Evolutionary conservation across 1,140 invertebrate species (phyloP), one percentile per base, ranked within the genome.

Genomic region (Orius laevigatus): DNA sequence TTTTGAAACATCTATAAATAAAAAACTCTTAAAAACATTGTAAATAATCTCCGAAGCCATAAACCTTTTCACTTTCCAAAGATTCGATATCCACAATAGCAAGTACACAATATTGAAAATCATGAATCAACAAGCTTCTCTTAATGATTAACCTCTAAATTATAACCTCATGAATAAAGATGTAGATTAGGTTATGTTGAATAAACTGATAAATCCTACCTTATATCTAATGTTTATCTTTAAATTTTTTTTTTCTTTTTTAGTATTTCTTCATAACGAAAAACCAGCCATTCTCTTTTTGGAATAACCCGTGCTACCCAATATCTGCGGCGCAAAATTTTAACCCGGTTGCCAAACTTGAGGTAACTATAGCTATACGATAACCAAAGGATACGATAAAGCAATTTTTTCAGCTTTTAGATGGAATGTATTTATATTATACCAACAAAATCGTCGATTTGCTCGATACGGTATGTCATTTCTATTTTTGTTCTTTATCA

Each of bases 341-440:
- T n/a, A 31, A 16, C 11, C n/a, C 18, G 6, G 20, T 19, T 31
- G 15, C 43, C 8, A 16, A 19, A n/a, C 25, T 12, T 32, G n/a
- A 45, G 25, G 43, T 45, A 31, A 31, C n/a, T 10, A 16, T 38
- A 34, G 33, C 33, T n/a, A 8, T 9, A 34, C 8, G 8, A 34
- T n/a, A 8, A 34, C 33, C n/a, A n/a, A n/a, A 34, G 8, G 33
- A 34, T 34, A 9, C n/a, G 33, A 34, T 8, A 34, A 34, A 34
- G 8, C 8, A 34, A 9, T 8, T 8, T 34, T 45, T 45, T n/a
- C 19, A 45, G 43, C 25, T 45, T n/a, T n/a, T 18, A 12, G 43
- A 45, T 31, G 43, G 43, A 16, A 45, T 45, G 43, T 31, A 32
- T 12, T 19, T 45, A n/a, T 45, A 45, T n/a, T 45, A 45, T 31